phyloP scores from a whole-genome alignment of 2,113 vertebrate species.

The Dolichotis patagonum region DNA sequence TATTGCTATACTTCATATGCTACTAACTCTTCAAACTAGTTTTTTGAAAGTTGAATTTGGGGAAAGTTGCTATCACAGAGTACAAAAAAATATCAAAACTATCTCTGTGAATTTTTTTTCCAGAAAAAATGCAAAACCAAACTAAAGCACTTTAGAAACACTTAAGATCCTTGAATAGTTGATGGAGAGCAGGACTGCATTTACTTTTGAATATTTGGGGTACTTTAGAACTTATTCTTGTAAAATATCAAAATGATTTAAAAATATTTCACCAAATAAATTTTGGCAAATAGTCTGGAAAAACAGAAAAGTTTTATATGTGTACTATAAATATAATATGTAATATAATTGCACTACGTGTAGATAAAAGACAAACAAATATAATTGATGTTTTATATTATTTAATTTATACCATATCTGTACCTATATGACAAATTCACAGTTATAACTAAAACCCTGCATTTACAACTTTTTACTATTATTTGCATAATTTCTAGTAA shows the following conservation, averaged over 20 bases:
- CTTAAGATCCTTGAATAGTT: conserved; percentile 8
- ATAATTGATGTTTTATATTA: conserved; percentile 34
- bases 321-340: background rate
- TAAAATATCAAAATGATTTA: conserved; percentile 54
- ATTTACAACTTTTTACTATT: conserved; percentile 19
- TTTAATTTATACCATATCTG: conserved; percentile 40
- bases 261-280: conserved; percentile 22
- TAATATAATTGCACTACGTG: background rate
- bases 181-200: background rate
- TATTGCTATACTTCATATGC: conserved; percentile 27
- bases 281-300: background rate
- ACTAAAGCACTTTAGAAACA: conserved; percentile 13
- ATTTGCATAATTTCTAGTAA: conserved; percentile 40
- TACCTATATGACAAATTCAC: conserved; percentile 52
- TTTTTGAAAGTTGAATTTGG: background rate
- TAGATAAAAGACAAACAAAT: conserved; percentile 56
- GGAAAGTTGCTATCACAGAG: background rate
- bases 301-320: conserved; percentile 28
- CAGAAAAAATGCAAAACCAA: background rate
- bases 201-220: conserved; percentile 19
- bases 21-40: conserved; percentile 47
- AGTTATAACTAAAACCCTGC: conserved; percentile 17
- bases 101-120: background rate
- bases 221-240: conserved; percentile 18
- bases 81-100: conserved; percentile 31